These are phyloP conservation scores for Branchipolynoe longqiensis DNA, from an alignment of 2,888 invertebrate genomes.

Conservation along the genomic window DNA sequence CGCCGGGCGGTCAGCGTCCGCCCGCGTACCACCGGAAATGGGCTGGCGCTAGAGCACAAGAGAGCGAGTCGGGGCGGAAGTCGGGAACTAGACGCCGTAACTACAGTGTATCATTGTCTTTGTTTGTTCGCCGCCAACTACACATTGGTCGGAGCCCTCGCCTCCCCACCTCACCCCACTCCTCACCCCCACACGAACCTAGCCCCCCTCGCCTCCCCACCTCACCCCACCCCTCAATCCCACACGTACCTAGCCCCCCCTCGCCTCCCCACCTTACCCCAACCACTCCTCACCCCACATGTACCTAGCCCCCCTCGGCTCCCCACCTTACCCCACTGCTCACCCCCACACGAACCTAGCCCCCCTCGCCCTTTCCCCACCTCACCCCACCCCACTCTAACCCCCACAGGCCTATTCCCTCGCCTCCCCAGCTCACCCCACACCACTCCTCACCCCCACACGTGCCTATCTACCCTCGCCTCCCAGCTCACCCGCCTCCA, in stretches of 20 bases:
- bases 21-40: slow-evolving; percentile 12
- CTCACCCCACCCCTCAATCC: too few relatives aligned
- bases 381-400: too few relatives aligned
- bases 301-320: too few relatives aligned
- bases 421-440: too few relatives aligned
- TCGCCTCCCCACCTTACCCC: too few relatives aligned
- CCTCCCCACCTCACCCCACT: not conserved
- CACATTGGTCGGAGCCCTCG: not conserved
- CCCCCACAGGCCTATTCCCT: too few relatives aligned
- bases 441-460: too few relatives aligned
- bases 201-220: too few relatives aligned
- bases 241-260: too few relatives aligned
- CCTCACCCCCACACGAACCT: not conserved
- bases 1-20: not conserved
- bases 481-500: not conserved
- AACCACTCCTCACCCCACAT: too few relatives aligned
- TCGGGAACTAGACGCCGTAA: slow-evolving; percentile 7
- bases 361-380: too few relatives aligned
- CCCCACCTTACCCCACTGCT: not conserved
- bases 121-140: not conserved
- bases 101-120: slow-evolving; percentile 26
- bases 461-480: too few relatives aligned
- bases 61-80: not conserved
- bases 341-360: not conserved
- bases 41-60: slow-evolving; percentile 34